Conservation (phyloP, 2,113 vertebrate genomes). For the Podarcis raffonei region DNA sequence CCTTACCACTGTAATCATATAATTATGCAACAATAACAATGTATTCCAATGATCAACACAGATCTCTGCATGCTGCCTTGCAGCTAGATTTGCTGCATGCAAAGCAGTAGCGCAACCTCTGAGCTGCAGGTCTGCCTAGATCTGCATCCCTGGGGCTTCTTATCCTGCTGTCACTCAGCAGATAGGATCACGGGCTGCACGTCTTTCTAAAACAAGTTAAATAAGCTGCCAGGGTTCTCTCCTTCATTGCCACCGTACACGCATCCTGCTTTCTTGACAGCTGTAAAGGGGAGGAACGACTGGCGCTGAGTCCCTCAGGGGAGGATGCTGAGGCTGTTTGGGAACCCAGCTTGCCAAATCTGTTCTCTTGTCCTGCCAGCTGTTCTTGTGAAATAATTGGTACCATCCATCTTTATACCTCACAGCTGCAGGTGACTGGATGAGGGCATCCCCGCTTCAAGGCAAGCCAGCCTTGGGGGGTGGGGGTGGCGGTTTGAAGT, state of each 20-base stretch:
- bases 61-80: too few relatives aligned
- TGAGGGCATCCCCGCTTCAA: neutral
- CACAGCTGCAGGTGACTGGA: neutral
- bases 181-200: neutral
- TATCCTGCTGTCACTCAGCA: neutral
- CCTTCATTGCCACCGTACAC: neutral
- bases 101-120: too few relatives aligned
- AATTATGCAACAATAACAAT: too few relatives aligned
- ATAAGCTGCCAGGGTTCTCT: neutral
- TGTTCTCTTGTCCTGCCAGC: neutral
- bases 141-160: neutral
- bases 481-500: neutral
- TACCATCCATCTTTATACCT: neutral
- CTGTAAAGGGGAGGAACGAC: neutral
- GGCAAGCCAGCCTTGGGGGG: accelerated
- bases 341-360: neutral
- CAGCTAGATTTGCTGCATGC: too few relatives aligned
- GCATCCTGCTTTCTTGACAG: neutral
- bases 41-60: too few relatives aligned
- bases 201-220: neutral
- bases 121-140: too few relatives aligned
- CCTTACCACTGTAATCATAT: too few relatives aligned
- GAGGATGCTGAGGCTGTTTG: neutral
- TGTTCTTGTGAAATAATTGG: neutral
- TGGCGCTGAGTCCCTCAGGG: neutral